These are phyloP conservation scores for Meganola albula DNA, from an alignment of 2,888 invertebrate species.

Conservation along the genomic window DNA sequence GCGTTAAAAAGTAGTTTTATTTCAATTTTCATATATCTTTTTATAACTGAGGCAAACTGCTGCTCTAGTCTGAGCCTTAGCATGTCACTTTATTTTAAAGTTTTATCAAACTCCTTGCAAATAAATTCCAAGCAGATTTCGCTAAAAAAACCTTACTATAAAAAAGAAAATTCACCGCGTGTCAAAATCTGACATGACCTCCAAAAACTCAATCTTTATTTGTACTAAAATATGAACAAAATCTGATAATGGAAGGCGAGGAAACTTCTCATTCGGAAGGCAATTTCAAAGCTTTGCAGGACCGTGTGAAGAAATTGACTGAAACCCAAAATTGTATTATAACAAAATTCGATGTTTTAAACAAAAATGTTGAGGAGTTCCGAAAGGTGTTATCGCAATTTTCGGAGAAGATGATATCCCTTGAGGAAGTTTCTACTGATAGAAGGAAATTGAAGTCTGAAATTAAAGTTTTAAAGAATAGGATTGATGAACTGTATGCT, in stretches of 20 bases:
- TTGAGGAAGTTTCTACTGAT: conserved; percentile 48
- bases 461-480: conserved; percentile 43
- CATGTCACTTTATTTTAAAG: no score
- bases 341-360: conserved; percentile 48
- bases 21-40: no score
- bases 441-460: conserved; percentile 44
- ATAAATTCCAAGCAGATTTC: no score
- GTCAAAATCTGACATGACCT: conserved; percentile 22
- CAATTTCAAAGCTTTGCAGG: conserved; percentile 35
- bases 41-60: no score
- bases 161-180: conserved; percentile 9
- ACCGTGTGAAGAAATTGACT: conserved; percentile 46
- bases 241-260: conserved; percentile 30
- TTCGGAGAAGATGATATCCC: conserved; percentile 42
- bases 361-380: conserved; percentile 50
- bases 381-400: conserved; percentile 38
- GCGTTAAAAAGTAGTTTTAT: no score
- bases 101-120: no score
- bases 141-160: conserved; percentile 1
- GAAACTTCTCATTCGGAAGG: conserved; percentile 31
- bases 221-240: conserved; percentile 22
- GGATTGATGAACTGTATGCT: conserved; percentile 55
- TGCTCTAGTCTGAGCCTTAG: no score
- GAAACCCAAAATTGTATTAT: conserved; percentile 43
- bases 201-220: conserved; percentile 7